A percentile compares a stretch with the other conserved stretches of the same genome.
phyloP scores from a whole-genome alignment of 1,140 invertebrate species.

The Procambarus virginalis region DNA sequence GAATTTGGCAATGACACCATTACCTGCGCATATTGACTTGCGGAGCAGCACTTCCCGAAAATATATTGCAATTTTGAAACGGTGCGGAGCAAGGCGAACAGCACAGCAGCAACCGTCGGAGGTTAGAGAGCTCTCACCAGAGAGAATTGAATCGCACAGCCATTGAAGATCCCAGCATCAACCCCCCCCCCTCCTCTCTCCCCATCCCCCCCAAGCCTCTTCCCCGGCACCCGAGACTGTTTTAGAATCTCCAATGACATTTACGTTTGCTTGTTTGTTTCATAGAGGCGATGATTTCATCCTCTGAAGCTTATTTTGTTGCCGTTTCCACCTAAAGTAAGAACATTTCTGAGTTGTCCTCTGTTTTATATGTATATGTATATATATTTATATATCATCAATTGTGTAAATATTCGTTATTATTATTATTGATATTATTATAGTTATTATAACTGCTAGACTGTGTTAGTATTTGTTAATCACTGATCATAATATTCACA shows the following conservation, averaged over 20 bases:
- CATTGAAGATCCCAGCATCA: conserved; percentile 14
- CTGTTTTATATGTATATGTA: not conserved
- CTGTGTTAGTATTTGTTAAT: too few species aligned
- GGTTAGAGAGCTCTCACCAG: too few species aligned
- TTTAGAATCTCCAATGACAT: conserved; percentile 31
- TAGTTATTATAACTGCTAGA: too few species aligned
- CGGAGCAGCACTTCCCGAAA: conserved; percentile 12
- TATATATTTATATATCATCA: conserved; percentile 32
- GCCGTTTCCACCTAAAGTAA: too few species aligned
- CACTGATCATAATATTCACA: too few species aligned
- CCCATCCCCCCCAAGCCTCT: too few species aligned
- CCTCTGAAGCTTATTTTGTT: too few species aligned
- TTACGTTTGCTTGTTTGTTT: conserved; percentile 32
- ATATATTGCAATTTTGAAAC: conserved; percentile 32
- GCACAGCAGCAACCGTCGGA: not conserved
- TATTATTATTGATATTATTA: too few species aligned
- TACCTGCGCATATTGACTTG: conserved; percentile 29
- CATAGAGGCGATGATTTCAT: conserved; percentile 34
- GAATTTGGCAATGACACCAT: conserved; percentile 33
- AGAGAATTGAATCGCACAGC: conserved; percentile 27
- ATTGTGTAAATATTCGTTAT: too few species aligned
- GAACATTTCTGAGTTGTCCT: too few species aligned
- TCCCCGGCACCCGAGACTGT: not conserved
- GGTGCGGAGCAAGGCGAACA: not conserved
- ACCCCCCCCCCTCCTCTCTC: too few species aligned